Evolutionary conservation across 2,113 vertebrate species (phyloP), one percentile per base, ranked within the genome.

Genomic region (Oncorhynchus kisutch): DNA sequence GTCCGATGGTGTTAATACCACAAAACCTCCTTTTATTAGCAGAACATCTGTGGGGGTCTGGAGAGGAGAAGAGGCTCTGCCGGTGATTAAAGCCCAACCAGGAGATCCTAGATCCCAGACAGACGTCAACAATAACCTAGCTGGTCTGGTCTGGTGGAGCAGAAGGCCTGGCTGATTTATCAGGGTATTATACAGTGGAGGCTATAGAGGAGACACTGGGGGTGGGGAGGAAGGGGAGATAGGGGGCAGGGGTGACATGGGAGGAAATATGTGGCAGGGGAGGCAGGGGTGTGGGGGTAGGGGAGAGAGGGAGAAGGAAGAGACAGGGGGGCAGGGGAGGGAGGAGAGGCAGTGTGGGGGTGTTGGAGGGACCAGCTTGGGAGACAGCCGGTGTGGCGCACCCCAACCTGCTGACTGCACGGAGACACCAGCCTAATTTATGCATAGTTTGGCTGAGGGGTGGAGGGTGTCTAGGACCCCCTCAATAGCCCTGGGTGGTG

Each of bases 101-200:
- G 62, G 22, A 62, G 59, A 62, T 22, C 59, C 59, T 22, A n/a
- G 59, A 62, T 54, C 65, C 11, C 14, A 85, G 86, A 89, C 87
- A 88, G 89, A 90, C 91, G 87, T 89, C 88, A 90, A 91, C 90
- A 90, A 90, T 86, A 87, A 90, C 90, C 85, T 70, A 70, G 71
- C 74, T 80, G 13, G 76, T 78, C 51, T 62, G 59, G 59, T 22
- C 59, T 22, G 59, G n/a, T n/a, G 59, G n/a, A 62, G 20, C 59
- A n/a, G n/a, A 62, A 62, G 59, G 59, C 6, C 59, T 62, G 59
- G 59, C 59, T 62, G 59, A 62, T 62, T 62, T 62, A 62, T 62
- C 59, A 2, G 59, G 27, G 59, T 60, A 73, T 60, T 62, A 65
- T 31, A 73, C 13, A 25, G 71, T 31, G 54, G 71, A 34, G 54